Conservation (phyloP, 2,113 vertebrate genomes). For the Platysternon megacephalum region DNA sequence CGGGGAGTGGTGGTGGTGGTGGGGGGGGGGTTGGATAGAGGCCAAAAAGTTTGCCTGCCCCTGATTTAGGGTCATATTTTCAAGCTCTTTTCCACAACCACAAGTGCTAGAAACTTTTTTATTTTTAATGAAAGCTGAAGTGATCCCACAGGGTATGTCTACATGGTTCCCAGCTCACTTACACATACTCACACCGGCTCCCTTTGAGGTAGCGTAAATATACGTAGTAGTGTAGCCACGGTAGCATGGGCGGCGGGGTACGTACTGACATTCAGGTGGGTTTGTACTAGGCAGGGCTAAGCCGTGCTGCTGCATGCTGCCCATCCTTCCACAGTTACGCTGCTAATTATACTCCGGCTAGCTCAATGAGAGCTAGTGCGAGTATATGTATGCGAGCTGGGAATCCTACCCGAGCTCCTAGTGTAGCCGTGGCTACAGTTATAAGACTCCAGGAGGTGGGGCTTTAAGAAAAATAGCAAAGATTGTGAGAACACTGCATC, state of each 20-base stretch:
- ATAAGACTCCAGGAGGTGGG: accelerated
- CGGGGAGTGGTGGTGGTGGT: no score
- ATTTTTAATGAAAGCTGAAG: background rate
- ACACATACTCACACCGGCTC: background rate
- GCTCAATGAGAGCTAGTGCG: background rate
- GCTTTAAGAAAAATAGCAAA: background rate
- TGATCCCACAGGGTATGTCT: background rate
- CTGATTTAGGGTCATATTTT: background rate
- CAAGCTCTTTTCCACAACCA: background rate
- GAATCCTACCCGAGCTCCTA: background rate
- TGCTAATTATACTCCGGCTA: background rate
- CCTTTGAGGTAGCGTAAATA: background rate
- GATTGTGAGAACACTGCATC: background rate
- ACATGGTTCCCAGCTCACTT: no score
- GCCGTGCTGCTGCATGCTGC: no score
- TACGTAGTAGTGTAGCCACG: background rate
- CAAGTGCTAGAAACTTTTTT: background rate
- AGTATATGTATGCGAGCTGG: background rate
- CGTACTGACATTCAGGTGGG: background rate
- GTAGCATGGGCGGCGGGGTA: background rate
- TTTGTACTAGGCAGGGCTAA: no score
- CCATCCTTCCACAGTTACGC: no score
- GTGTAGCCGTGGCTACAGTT: background rate
- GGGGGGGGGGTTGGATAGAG: no score
- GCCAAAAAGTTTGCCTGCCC: no score